phyloP scores from a whole-genome alignment of 2,797 vertebrate genomes.

The Erethizon dorsatum region DNA sequence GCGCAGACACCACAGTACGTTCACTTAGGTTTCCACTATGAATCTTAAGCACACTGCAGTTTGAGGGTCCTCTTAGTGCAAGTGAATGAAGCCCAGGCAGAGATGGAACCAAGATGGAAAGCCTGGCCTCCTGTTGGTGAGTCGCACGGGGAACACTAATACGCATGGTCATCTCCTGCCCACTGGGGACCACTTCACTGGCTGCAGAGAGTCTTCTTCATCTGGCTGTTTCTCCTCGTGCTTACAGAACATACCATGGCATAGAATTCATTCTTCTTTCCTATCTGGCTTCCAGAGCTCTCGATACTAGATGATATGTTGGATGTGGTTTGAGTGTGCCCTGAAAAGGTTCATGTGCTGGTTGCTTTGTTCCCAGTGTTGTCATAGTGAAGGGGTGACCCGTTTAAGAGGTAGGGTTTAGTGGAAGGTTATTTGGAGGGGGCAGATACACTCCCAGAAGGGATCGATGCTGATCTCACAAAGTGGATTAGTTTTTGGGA shows the following conservation, averaged over 20 bases:
- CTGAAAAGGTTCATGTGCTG: not conserved
- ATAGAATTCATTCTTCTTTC: not conserved
- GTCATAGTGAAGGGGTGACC: not conserved
- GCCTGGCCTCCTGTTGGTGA: accelerated
- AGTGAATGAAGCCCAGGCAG: not conserved
- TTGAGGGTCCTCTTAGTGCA: not conserved
- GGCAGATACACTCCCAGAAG: not conserved
- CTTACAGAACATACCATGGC: not conserved
- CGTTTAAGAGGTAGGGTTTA: too few relatives aligned
- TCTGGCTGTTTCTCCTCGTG: not conserved
- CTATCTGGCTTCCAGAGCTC: not conserved
- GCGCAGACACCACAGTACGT: not conserved
- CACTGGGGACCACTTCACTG: not conserved
- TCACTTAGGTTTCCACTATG: not conserved
- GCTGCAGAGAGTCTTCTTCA: not conserved
- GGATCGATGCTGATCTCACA: not conserved
- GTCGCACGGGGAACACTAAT: not conserved
- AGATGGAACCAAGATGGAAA: not conserved
- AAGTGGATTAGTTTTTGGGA: not conserved
- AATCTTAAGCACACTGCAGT: too few relatives aligned
- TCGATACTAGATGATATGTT: too few relatives aligned
- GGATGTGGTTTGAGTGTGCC: not conserved
- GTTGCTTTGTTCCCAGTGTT: not conserved
- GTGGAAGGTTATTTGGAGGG: not conserved
- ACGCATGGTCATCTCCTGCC: not conserved